Evolutionary conservation across 2,797 vertebrate genomes (phyloP).

Genomic region (Scolopax bukidnonensis): DNA sequence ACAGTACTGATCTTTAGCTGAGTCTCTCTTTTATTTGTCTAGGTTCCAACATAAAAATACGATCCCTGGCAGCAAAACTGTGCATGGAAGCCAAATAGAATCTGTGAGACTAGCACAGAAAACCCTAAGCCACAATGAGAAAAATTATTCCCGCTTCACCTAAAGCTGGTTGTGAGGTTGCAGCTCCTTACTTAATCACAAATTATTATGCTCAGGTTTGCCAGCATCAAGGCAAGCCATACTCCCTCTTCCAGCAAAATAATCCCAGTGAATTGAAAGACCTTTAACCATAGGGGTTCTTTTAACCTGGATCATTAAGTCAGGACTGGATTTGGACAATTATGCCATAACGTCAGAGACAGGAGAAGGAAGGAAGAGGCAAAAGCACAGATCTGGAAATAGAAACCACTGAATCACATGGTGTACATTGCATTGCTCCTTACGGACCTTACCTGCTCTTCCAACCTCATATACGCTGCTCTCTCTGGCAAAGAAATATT

Average conservation of each 20-base stretch:
- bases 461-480: background rate
- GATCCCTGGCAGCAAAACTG: conserved; percentile 33
- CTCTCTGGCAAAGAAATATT: background rate
- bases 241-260: background rate
- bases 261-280: background rate
- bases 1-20: background rate
- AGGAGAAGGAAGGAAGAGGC: conserved; percentile 11
- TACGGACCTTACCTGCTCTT: background rate
- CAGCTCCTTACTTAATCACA: background rate
- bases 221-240: rapidly evolving
- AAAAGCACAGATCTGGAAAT: background rate
- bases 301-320: background rate
- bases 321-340: background rate
- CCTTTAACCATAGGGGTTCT: background rate
- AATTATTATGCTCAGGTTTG: background rate
- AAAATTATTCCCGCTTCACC: background rate
- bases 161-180: background rate
- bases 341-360: background rate
- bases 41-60: conserved; percentile 21
- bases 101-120: background rate
- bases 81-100: conserved; percentile 1
- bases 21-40: conserved; percentile 10
- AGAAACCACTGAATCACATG: background rate
- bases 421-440: background rate
- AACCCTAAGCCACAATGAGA: background rate